Percentiles rank a stretch among this genome's conserved stretches.
These are phyloP conservation scores for Carassius carassius DNA, from an alignment of 2,113 vertebrate species.

Conservation along the genomic window DNA sequence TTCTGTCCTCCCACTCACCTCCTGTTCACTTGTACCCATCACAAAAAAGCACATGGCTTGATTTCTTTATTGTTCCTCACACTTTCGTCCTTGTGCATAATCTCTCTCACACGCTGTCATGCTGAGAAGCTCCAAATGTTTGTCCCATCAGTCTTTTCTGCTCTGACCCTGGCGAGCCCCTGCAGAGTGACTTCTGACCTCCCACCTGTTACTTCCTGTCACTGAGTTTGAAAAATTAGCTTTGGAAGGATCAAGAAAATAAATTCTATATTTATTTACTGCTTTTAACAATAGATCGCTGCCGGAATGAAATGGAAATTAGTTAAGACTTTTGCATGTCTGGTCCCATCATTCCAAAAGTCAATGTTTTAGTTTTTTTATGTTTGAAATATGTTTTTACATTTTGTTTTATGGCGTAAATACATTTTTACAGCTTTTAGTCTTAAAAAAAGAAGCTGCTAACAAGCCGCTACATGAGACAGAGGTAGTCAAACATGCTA, in stretches of 20 bases:
- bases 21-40: not conserved
- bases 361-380: not conserved
- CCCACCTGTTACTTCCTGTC: conserved; percentile 30
- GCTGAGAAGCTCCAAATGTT: conserved; percentile 41
- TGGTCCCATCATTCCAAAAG: not conserved
- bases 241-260: not conserved
- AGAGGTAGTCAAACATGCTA: not conserved
- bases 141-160: conserved; percentile 35
- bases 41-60: not conserved
- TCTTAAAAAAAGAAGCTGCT: not conserved
- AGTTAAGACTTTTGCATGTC: not conserved
- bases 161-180: conserved; percentile 40
- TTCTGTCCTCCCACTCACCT: conserved; percentile 4
- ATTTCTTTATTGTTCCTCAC: conserved; percentile 29
- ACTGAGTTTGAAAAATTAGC: conserved; percentile 11
- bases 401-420: not conserved
- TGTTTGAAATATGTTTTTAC: not conserved
- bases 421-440: not conserved
- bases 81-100: not conserved
- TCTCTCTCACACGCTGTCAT: conserved; percentile 23
- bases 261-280: not conserved
- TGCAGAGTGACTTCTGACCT: conserved; percentile 48
- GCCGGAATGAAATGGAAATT: not conserved
- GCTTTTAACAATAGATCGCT: not conserved
- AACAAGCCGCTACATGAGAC: not conserved